These are phyloP conservation scores for Cepaea hortensis DNA, from an alignment of 2,888 invertebrate species.

Conservation along the genomic window DNA sequence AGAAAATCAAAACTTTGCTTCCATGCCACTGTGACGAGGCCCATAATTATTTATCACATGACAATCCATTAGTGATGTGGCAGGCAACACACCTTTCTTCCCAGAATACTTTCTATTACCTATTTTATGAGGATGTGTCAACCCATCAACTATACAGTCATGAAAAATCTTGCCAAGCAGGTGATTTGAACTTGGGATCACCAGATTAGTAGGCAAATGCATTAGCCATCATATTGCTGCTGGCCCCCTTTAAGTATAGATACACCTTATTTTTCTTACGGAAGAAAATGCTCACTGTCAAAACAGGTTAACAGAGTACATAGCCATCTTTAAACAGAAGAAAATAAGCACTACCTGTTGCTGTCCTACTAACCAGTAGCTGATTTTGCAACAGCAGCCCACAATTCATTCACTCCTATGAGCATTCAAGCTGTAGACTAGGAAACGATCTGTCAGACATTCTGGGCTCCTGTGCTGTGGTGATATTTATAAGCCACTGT, in stretches of 20 bases:
- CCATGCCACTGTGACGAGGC: no score
- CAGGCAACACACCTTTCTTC: no score
- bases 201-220: background rate
- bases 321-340: background rate
- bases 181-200: background rate
- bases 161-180: background rate
- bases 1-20: no score
- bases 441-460: constrained; percentile 28
- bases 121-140: no score
- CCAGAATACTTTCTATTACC: no score
- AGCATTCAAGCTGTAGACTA: background rate
- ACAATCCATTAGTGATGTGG: no score
- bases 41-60: no score
- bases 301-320: background rate
- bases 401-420: constrained; percentile 5
- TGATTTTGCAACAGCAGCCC: background rate
- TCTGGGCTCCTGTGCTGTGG: constrained; percentile 4
- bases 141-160: no score
- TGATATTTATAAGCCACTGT: constrained; percentile 22
- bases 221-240: background rate
- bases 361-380: no score
- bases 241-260: background rate
- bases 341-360: background rate
- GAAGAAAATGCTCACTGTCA: background rate
- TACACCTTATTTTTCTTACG: background rate